These are phyloP conservation scores for Bombus balteatus DNA, from an alignment of 1,140 invertebrate genomes.

Conservation along the genomic window DNA sequence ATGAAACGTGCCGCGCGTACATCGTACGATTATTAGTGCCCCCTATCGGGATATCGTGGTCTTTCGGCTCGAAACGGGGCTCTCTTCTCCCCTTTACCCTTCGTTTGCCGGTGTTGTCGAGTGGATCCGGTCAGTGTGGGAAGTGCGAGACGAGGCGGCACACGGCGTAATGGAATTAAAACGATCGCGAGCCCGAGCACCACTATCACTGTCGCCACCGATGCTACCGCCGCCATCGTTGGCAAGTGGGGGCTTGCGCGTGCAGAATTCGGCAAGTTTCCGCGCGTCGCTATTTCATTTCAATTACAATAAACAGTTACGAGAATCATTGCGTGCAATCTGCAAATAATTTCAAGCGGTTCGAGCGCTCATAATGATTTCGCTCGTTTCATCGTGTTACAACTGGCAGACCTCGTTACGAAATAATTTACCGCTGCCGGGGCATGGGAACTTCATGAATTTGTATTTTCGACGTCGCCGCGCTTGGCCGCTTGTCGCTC, in stretches of 20 bases:
- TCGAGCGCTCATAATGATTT: slow-evolving; percentile 36
- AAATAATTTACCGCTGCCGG: slow-evolving; percentile 17
- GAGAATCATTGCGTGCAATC: slow-evolving; percentile 10
- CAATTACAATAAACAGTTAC: slow-evolving; percentile 41
- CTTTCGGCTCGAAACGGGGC: slow-evolving; percentile 7
- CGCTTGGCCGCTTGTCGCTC: neutral
- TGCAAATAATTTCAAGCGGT: slow-evolving; percentile 37
- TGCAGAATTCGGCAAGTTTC: slow-evolving; percentile 1
- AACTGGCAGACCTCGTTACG: slow-evolving; percentile 19
- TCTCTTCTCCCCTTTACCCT: neutral
- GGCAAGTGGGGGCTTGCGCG: too few relatives aligned
- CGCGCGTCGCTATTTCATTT: slow-evolving; percentile 26
- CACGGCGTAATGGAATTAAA: slow-evolving; percentile 47
- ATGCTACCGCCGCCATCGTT: neutral
- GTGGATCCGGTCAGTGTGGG: slow-evolving; percentile 1
- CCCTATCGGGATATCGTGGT: slow-evolving; percentile 57
- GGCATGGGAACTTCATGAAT: slow-evolving; percentile 25
- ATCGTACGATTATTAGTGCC: slow-evolving; percentile 72
- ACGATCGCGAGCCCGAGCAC: slow-evolving; percentile 21
- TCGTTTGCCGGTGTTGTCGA: too few relatives aligned
- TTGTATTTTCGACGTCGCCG: slow-evolving; percentile 22
- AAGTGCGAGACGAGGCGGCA: slow-evolving; percentile 29
- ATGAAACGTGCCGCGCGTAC: slow-evolving; percentile 77
- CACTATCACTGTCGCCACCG: neutral
- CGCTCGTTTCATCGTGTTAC: slow-evolving; percentile 33